Evolutionary conservation across 1,140 invertebrate species (phyloP), one percentile per base, ranked within the genome.

Genomic region (Pseudoatta argentina): DNA sequence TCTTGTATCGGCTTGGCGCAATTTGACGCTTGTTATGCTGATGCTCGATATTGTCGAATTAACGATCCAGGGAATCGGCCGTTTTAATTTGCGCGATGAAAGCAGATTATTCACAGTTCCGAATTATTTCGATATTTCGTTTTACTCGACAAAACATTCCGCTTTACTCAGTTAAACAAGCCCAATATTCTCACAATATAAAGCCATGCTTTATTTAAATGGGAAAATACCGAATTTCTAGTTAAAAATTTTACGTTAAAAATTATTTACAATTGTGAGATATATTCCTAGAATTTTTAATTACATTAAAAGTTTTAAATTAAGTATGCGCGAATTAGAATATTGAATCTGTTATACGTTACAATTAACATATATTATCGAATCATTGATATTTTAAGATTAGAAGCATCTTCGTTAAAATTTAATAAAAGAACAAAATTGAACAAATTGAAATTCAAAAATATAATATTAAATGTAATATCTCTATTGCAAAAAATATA

Each of bases 81-180:
- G 87, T 93, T 93, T 93, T 93, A 92, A 93, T 93, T 92, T 92
- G 85, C 61, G 30, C 83, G 63, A 89, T 91, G 85, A 86, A 87
- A 91, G 61, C 73, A 69, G 73, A 90, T 89, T 89, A 90, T 77
- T 78, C 55, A 59, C 63, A 64, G 72, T 24, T 76, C 59, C 59
- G 69, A 88, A 89, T 89, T 86, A 86, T 61, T 75, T 72, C 67
- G 48, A 79, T 83, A 86, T 86, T 88, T 88, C 69, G 78, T 89
- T 88, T 81, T 39, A 16, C n/a, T 24, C 18, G n/a, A 12, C 69
- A 63, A 83, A 83, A 83, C 24, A 61, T 83, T 83, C 44, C 67
- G 27, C 57, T 83, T 75, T 73, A 75, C 34, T 75, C 24, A 12
- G 55, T 48, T 18, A 69, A 63, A 75, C 44, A 61, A 75, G 55